Base-by-base conservation (phyloP, 2,888 invertebrate species). In the Synergus japonicus region DNA sequence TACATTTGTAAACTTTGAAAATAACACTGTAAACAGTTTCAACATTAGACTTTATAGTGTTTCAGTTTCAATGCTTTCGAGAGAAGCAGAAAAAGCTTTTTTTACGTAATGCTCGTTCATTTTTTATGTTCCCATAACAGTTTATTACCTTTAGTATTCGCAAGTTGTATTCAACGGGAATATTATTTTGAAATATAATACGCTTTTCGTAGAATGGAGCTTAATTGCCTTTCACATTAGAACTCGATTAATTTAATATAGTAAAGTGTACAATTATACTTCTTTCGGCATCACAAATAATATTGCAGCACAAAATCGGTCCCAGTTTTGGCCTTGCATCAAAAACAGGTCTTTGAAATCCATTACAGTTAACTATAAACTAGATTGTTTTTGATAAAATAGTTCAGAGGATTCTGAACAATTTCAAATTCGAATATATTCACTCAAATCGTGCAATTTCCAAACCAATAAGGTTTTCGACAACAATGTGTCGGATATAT, bases 171-270 rank as follows among this genome's bases (percentile, higher is more conserved):
- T 73, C 73, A 58, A 37, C 54, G 41, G 12, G 37, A 49, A 73
- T 73, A 54, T 73, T 73, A 73, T 73, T 73, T 73, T 41, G 37
- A 73, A 73, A 73, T 49, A 69, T 29, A 73, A 73, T 49, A 69
- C n/a, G 15, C 29, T 69, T 69, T 49, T 49, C 49, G 46, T 10
- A 22, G 37, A 69, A 15, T 69, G 29, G 69, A 49, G 69, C 49
- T 37, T 69, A 69, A 69, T 69, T 69, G 69, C 29, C 49, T 69
- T 69, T 37, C 29, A 29, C 69, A 69, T 69, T 69, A 49, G 49
- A 69, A 69, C 49, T 69, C 69, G 49, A n/a, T 69, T 69, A 69
- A 37, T 49, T 29, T 46, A 49, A 49, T 9, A 37, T 37, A 69
- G 37, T 15, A 69, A 49, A 15, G 9, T 18, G n/a, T 10, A 67